phyloP scores from a whole-genome alignment of 1,140 invertebrate genomes.

The Amphibalanus amphitrite region DNA sequence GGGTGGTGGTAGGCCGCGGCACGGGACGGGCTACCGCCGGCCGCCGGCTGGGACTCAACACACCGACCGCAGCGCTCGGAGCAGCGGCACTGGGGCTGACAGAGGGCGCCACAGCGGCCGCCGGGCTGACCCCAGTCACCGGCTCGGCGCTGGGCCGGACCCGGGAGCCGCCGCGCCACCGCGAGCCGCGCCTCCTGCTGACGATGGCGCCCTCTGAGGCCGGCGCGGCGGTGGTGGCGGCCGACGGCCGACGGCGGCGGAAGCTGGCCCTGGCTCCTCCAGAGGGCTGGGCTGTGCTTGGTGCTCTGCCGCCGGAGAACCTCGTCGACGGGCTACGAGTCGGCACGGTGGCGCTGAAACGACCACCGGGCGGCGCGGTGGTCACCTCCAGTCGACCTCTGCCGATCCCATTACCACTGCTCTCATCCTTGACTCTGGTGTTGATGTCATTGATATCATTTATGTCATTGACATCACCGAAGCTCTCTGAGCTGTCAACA shows the following conservation, averaged over 20 bases:
- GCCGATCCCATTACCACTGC: no score
- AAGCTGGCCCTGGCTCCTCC: not conserved
- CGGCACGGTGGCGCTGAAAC: not conserved
- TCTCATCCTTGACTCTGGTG: not conserved
- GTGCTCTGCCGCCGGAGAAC: not conserved
- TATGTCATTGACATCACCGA: no score
- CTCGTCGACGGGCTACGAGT: not conserved
- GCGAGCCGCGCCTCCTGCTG: not conserved
- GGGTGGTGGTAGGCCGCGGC: no score
- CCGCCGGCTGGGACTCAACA: not conserved
- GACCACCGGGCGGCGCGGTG: not conserved
- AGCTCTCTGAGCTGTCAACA: no score
- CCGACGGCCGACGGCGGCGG: no score
- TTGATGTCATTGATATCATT: not conserved
- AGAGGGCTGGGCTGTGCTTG: not conserved
- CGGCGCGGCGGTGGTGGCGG: no score
- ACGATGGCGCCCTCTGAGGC: not conserved
- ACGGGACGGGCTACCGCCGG: no score
- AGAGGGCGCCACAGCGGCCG: no score
- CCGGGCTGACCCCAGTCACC: not conserved
- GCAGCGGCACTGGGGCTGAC: no score
- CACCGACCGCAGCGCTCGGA: not conserved
- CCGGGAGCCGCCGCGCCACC: no score
- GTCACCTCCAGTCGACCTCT: not conserved
- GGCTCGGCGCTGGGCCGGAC: not conserved